These are phyloP conservation scores for Dicaeum eximium DNA, from an alignment of 2,113 vertebrate genomes.

Conservation along the genomic window DNA sequence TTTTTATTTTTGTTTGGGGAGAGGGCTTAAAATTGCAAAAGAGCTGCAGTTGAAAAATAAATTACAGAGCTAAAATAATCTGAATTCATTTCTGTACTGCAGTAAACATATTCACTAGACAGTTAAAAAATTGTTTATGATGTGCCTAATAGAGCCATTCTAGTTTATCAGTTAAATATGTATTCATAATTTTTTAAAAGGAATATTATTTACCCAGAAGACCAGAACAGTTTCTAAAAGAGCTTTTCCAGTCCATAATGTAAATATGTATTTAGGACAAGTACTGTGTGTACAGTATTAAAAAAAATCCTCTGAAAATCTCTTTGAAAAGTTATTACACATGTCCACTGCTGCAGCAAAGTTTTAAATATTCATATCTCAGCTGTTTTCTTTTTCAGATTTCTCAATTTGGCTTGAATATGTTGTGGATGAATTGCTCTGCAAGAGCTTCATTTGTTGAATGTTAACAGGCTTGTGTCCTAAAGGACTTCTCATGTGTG, in stretches of 20 bases:
- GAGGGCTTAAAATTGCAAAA: background rate
- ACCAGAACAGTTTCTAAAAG: constrained; percentile 49
- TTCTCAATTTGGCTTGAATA: constrained; percentile 14
- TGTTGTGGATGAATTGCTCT: background rate
- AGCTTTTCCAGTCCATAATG: constrained; percentile 51
- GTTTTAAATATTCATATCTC: constrained; percentile 69
- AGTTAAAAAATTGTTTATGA: constrained; percentile 40
- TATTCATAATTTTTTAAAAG: constrained; percentile 61
- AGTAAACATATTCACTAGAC: background rate
- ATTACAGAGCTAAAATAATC: background rate
- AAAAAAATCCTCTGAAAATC: constrained; percentile 52
- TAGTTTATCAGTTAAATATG: constrained; percentile 50
- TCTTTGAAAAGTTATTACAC: constrained; percentile 68
- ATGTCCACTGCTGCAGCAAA: constrained; percentile 49
- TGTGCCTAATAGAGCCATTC: constrained; percentile 45
- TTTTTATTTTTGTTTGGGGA: background rate
- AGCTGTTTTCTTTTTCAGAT: constrained; percentile 45
- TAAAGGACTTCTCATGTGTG: background rate
- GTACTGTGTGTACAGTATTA: constrained; percentile 52
- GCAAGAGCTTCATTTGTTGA: background rate
- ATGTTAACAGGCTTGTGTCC: background rate
- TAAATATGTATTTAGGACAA: constrained; percentile 72
- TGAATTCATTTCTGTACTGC: background rate
- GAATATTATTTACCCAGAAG: constrained; percentile 54
- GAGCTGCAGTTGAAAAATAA: background rate